Percentiles rank a stretch among this genome's conserved stretches.
These are phyloP conservation scores for Patagioenas fasciata DNA, from an alignment of 2,113 vertebrate species.

Conservation along the genomic window DNA sequence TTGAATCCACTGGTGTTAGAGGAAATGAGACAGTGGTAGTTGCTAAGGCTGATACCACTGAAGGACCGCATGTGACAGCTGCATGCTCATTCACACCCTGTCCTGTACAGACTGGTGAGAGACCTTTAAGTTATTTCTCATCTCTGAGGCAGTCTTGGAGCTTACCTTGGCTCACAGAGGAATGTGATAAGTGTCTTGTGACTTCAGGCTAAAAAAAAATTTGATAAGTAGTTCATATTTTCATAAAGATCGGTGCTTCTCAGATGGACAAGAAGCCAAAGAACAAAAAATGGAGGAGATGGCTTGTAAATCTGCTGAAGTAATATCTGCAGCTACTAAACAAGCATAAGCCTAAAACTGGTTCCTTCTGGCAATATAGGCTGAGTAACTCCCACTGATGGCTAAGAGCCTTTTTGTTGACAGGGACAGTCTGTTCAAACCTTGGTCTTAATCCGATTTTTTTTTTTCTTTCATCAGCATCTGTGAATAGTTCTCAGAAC, in stretches of 20 bases:
- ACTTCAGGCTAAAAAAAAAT: neutral
- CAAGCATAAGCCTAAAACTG: neutral
- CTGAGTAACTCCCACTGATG: neutral
- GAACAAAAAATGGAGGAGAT: neutral
- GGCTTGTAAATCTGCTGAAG: neutral
- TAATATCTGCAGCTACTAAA: neutral
- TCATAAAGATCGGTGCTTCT: neutral
- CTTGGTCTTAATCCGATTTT: neutral
- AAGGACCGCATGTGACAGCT: neutral
- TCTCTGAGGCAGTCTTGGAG: neutral
- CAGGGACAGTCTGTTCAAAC: constrained; percentile 15
- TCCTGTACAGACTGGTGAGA: neutral
- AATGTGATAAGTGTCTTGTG: neutral
- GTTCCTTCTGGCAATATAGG: neutral
- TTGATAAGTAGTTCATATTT: neutral
- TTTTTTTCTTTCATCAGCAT: neutral
- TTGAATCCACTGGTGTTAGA: neutral
- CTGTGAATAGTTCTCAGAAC: constrained; percentile 2
- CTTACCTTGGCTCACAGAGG: neutral
- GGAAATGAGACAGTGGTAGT: neutral
- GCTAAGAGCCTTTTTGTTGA: neutral
- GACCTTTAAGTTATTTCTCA: neutral
- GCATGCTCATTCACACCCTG: neutral
- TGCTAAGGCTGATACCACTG: neutral
- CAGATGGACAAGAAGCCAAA: neutral